Conservation (phyloP, 2,888 invertebrate genomes). For the Zaprionus lineosus region DNA sequence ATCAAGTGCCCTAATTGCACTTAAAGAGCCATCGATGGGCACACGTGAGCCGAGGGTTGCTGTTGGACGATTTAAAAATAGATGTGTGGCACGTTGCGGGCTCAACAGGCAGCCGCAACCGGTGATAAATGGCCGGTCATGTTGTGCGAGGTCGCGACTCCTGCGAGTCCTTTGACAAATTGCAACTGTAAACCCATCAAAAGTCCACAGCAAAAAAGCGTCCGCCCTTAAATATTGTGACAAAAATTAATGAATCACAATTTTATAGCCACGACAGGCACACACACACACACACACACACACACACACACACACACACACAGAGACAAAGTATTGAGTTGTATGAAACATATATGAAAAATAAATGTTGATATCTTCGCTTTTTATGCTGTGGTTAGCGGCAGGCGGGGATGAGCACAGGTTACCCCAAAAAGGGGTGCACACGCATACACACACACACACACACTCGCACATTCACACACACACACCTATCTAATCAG, state of each 20-base stretch:
- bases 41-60: constrained; percentile 38
- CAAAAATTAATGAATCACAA: constrained; percentile 81
- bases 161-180: constrained; percentile 63
- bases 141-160: constrained; percentile 30
- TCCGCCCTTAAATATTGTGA: constrained; percentile 56
- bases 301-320: too few species aligned
- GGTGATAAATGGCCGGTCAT: constrained; percentile 63
- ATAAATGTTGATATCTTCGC: too few species aligned
- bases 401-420: too few species aligned
- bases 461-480: background rate
- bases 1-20: constrained; percentile 62
- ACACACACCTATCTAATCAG: constrained; percentile 46
- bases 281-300: background rate
- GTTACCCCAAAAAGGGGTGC: too few species aligned
- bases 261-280: constrained; percentile 31
- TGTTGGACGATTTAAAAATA: constrained; percentile 17
- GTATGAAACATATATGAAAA: too few species aligned
- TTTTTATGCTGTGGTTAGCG: too few species aligned
- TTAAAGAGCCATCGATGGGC: constrained; percentile 54
- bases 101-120: constrained; percentile 25
- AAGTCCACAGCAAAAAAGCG: constrained; percentile 41
- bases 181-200: constrained; percentile 68
- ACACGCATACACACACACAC: background rate
- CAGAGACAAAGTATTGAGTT: too few species aligned
- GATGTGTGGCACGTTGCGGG: constrained; percentile 16